A percentile compares a stretch with the other conserved stretches of the same genome.
Conservation (phyloP, 2,113 vertebrate species). For the Pipa parva region DNA sequence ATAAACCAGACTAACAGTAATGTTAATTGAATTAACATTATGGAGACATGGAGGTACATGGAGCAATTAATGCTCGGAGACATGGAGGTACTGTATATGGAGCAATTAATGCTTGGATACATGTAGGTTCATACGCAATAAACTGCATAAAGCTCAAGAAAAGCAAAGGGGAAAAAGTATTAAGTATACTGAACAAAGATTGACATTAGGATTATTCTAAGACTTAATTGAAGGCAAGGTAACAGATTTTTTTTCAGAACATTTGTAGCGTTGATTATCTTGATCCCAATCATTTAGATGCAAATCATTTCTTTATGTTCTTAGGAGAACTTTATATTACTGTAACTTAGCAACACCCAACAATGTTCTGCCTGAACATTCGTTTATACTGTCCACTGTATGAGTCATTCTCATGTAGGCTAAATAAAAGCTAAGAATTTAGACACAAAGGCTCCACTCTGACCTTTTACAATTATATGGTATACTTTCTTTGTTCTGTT, state of each 20-base stretch:
- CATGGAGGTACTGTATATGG: too few relatives aligned
- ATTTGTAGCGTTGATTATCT: conserved; percentile 8
- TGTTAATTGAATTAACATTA: too few relatives aligned
- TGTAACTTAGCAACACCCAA: conserved; percentile 31
- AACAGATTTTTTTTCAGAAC: conserved; percentile 8
- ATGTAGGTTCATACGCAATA: too few relatives aligned
- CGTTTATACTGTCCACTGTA: conserved; percentile 16
- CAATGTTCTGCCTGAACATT: conserved; percentile 11
- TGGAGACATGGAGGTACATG: too few relatives aligned
- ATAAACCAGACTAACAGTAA: too few relatives aligned
- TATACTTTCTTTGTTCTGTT: conserved; percentile 3
- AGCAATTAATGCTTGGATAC: too few relatives aligned
- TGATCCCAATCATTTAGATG: conserved; percentile 26
- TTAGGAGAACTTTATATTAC: conserved; percentile 18
- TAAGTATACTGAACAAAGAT: neutral
- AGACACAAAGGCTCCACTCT: neutral
- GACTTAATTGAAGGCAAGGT: neutral
- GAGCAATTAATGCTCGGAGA: too few relatives aligned
- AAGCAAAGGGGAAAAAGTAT: neutral
- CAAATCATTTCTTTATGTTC: conserved; percentile 32
- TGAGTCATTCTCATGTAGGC: conserved; percentile 22
- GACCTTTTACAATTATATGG: conserved; percentile 4
- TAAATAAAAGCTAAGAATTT: neutral
- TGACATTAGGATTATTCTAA: conserved; percentile 6
- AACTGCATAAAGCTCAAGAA: too few relatives aligned